Conservation (phyloP, 2,113 vertebrate genomes). For the Stegostoma tigrinum region DNA sequence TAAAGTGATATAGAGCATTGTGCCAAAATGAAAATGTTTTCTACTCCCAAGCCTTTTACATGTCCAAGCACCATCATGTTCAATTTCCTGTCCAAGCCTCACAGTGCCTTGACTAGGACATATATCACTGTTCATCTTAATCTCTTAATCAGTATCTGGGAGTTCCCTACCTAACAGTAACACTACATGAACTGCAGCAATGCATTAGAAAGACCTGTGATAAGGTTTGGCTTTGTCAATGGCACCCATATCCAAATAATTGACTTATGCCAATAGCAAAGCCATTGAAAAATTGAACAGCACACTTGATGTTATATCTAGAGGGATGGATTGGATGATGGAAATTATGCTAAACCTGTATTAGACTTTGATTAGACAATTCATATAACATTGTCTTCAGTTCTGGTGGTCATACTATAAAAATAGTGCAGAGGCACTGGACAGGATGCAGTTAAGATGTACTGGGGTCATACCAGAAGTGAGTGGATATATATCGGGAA, state of each 20-base stretch:
- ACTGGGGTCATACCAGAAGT: too few relatives aligned
- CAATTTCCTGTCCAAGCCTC: neutral
- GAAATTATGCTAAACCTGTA: too few relatives aligned
- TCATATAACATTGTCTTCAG: too few relatives aligned
- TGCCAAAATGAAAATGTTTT: neutral
- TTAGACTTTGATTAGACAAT: too few relatives aligned
- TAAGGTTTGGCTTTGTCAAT: neutral
- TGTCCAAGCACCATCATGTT: neutral
- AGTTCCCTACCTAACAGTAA: neutral
- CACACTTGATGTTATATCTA: too few relatives aligned
- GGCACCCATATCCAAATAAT: neutral
- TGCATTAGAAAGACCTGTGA: neutral
- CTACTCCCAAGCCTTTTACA: neutral
- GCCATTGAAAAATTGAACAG: too few relatives aligned
- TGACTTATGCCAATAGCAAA: too few relatives aligned
- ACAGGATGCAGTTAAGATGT: too few relatives aligned
- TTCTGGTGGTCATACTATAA: too few relatives aligned
- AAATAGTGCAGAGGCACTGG: too few relatives aligned
- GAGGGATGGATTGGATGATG: too few relatives aligned
- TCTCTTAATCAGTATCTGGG: neutral
- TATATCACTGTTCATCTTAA: neutral
- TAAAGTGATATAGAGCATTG: neutral
- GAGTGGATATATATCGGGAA: too few relatives aligned
- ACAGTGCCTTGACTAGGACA: neutral
- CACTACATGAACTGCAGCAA: neutral